Base-by-base conservation (phyloP, 2,113 vertebrate genomes). In the Carettochelys insculpta region DNA sequence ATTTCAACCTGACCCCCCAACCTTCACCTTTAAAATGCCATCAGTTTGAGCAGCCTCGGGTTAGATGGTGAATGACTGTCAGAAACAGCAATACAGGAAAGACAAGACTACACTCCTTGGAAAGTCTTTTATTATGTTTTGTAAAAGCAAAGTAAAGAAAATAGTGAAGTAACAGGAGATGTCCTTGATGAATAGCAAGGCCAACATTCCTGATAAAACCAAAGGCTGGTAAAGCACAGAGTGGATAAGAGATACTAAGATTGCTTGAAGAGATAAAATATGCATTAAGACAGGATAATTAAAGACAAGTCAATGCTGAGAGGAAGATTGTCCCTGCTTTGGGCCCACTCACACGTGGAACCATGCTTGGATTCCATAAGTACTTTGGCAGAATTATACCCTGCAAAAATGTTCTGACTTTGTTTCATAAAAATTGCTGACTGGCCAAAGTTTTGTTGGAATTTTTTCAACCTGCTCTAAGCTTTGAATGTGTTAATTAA, bases 41-140 rank as follows among this genome's bases (percentile, higher is more conserved):
- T 0, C 0, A 12, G 73, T 71, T 47, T 75, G 77, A 56, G 43
- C 22, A 14, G 34, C 47, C 38, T 92, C 65, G 1, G 45, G 68
- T n/a, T 25, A 41, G 47, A 13, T 31, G 29, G 43, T 71, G 50
- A 68, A 51, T 58, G 78, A 54, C 41, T 58, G 38, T 71, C 47
- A 78, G 89, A 43, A 81, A 43, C 2, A 1, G 8, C 65, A 92
- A 88, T 68, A 68, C 79, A 29, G 27, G 54, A 29, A 29, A 29
- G 54, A 29, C 76, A 81, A 50, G 78, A 89, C 81, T 52, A 51
- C 14, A 77, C 38, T 76, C 77, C 29, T 22, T 54, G 77, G 68
- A 95, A 92, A 92, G 91, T 82, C 87, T 92, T 96, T 97, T 95
- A 94, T 91, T 87, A 48, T 81, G 90, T 93, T 95, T 93, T 92